phyloP scores from a whole-genome alignment of 2,797 vertebrate species.

The Poecilia velifera region DNA sequence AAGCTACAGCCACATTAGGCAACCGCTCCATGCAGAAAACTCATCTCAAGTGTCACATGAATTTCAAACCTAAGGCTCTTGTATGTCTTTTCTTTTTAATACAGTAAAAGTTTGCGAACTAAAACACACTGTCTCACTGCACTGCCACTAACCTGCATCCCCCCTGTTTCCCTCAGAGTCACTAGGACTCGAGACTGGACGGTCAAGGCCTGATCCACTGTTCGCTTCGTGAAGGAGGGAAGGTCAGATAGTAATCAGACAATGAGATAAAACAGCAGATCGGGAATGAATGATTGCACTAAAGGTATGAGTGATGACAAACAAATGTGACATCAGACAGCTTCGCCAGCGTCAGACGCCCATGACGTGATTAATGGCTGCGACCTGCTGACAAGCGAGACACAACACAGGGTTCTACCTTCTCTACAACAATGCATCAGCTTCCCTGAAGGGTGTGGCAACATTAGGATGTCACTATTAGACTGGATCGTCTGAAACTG shows the following conservation, averaged over 20 bases:
- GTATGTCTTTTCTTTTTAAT: slow-evolving; percentile 1
- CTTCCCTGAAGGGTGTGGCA: slow-evolving; percentile 43
- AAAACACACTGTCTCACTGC: slow-evolving; percentile 66
- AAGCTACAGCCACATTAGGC: background rate
- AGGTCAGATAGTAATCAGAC: slow-evolving; percentile 68
- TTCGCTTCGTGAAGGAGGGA: slow-evolving; percentile 71
- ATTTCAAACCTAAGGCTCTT: slow-evolving; percentile 29
- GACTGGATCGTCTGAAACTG: slow-evolving; percentile 19
- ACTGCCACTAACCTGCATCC: slow-evolving; percentile 74
- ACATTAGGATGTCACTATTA: background rate
- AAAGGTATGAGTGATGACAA: background rate
- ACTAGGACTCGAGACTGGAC: slow-evolving; percentile 62
- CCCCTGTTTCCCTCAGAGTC: slow-evolving; percentile 63
- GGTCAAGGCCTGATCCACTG: slow-evolving; percentile 64
- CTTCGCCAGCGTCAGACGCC: background rate
- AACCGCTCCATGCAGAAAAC: slow-evolving; percentile 32
- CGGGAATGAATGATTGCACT: slow-evolving; percentile 31
- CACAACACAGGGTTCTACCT: slow-evolving; percentile 7
- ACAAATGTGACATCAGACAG: slow-evolving; percentile 1
- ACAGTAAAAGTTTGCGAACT: slow-evolving; percentile 23
- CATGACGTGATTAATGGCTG: slow-evolving; percentile 14
- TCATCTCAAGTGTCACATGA: slow-evolving; percentile 41
- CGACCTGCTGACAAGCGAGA: slow-evolving; percentile 10
- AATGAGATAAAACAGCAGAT: slow-evolving; percentile 34
- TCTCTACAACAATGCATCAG: slow-evolving; percentile 20